Percentiles rank a stretch among this genome's conserved stretches.
Conservation (phyloP, 2,888 invertebrate genomes). For the Neoitamus cyanurus region DNA sequence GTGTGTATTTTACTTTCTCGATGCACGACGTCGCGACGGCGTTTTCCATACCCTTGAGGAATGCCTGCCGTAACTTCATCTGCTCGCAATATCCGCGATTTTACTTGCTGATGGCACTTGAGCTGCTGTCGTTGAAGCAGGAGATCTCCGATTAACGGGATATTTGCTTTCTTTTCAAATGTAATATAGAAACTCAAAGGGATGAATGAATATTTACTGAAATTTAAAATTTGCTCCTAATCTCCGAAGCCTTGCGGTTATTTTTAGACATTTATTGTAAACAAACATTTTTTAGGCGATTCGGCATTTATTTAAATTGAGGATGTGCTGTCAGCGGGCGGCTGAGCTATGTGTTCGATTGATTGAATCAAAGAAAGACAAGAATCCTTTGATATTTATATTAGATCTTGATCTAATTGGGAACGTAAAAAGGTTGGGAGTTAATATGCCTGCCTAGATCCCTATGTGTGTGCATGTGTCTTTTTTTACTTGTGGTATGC, state of each 20-base stretch:
- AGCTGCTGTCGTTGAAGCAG: background rate
- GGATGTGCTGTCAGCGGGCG: background rate
- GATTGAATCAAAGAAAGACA: background rate
- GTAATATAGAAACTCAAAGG: background rate
- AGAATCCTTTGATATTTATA: background rate
- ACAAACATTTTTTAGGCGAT: background rate
- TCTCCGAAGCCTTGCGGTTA: background rate
- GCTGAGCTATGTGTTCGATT: background rate
- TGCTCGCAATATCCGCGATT: background rate
- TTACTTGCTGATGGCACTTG: background rate
- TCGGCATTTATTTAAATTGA: background rate
- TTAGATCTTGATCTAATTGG: background rate
- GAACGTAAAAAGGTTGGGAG: background rate
- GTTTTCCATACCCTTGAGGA: background rate
- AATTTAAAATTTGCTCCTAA: background rate
- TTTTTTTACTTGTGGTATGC: too few relatives aligned
- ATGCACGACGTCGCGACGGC: background rate
- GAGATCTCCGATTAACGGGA: background rate
- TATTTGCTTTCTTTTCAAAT: background rate
- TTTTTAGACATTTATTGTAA: slow-evolving; percentile 1
- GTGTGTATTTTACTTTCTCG: background rate
- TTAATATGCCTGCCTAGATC: too few relatives aligned
- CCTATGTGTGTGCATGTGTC: too few relatives aligned
- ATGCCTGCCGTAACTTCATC: background rate
- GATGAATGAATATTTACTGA: background rate